Evolutionary conservation across 2,888 invertebrate species (phyloP).

Genomic region (Melieria crassipennis): DNA sequence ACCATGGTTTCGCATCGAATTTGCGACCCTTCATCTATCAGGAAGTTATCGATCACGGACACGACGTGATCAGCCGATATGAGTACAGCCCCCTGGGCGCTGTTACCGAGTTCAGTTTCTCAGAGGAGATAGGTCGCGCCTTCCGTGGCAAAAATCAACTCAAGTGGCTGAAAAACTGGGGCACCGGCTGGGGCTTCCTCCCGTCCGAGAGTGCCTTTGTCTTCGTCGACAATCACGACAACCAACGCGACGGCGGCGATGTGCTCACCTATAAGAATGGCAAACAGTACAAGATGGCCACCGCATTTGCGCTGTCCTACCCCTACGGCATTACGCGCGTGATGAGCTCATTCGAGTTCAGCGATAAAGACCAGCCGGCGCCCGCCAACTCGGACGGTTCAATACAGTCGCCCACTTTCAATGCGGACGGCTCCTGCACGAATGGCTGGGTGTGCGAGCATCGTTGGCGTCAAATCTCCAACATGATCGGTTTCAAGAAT

Average conservation of each 20-base stretch:
- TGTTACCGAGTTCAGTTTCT: conserved; percentile 80
- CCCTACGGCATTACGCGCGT: conserved; percentile 81
- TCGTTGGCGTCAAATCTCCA: conserved; percentile 82
- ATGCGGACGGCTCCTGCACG: conserved; percentile 72
- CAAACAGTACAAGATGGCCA: conserved; percentile 79
- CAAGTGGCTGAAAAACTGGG: conserved; percentile 74
- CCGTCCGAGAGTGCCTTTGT: conserved; percentile 72
- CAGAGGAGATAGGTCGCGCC: conserved; percentile 66
- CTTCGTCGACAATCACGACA: conserved; percentile 93
- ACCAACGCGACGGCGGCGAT: conserved; percentile 76
- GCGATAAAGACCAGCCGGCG: conserved; percentile 71
- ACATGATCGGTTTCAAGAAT: conserved; percentile 83
- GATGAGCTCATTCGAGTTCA: conserved; percentile 87
- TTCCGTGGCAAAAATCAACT: conserved; percentile 72
- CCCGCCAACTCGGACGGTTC: conserved; percentile 73
- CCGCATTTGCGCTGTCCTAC: conserved; percentile 88
- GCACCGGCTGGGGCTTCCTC: conserved; percentile 74
- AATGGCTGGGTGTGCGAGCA: conserved; percentile 87
- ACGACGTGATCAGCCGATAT: conserved; percentile 66
- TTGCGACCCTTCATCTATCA: conserved; percentile 77
- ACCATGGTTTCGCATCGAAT: conserved; percentile 72
- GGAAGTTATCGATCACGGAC: conserved; percentile 79
- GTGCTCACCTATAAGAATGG: conserved; percentile 77
- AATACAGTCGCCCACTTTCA: conserved; percentile 74
- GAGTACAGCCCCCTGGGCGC: conserved; percentile 70